These are phyloP conservation scores for Argentina silus DNA, from an alignment of 2,797 vertebrate species.

Conservation along the genomic window DNA sequence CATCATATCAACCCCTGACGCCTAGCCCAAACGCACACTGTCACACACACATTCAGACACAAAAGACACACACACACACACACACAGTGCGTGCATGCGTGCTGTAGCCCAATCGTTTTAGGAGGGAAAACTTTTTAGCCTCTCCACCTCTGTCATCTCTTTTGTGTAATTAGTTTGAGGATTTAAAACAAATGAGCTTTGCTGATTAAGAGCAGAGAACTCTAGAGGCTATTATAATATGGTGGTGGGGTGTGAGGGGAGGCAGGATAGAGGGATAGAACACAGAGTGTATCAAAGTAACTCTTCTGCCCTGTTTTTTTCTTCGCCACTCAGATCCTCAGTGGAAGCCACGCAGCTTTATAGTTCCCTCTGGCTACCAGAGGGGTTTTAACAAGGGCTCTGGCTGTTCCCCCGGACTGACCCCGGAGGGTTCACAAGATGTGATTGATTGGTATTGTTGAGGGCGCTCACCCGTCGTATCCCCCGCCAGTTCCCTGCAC, in stretches of 20 bases:
- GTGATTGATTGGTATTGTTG: not conserved
- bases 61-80: constrained; percentile 18
- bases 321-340: not conserved
- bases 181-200: not conserved
- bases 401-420: not conserved
- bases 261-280: not conserved
- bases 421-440: not conserved
- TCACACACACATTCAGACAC: not conserved
- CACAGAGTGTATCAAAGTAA: not conserved
- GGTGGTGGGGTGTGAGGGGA: too few relatives aligned
- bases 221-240: not conserved
- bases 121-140: too few relatives aligned
- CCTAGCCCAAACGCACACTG: not conserved
- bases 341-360: not conserved
- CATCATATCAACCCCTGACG: not conserved
- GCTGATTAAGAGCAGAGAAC: not conserved
- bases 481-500: not conserved
- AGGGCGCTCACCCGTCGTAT: not conserved
- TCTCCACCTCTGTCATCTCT: constrained; percentile 16
- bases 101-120: constrained; percentile 14
- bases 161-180: constrained; percentile 18
- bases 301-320: not conserved
- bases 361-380: not conserved
- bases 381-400: not conserved
- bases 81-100: constrained; percentile 12